These are phyloP conservation scores for Vireo griseus DNA, from an alignment of 2,797 vertebrate species.

Conservation along the genomic window DNA sequence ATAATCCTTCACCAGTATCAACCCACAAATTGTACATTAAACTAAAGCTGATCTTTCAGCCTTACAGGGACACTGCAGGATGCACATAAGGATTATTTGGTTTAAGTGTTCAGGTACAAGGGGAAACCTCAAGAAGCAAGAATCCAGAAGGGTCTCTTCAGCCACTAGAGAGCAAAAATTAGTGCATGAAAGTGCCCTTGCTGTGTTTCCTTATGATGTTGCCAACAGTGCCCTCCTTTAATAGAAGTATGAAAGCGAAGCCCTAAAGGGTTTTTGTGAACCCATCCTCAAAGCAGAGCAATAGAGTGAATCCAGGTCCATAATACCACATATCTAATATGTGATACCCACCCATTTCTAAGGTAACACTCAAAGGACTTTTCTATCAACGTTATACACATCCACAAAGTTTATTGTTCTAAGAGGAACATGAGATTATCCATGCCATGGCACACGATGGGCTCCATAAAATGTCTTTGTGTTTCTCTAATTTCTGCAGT, in stretches of 20 bases:
- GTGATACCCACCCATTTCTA: not conserved
- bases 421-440: not conserved
- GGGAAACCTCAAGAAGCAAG: not conserved
- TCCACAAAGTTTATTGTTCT: not conserved
- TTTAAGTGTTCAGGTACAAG: not conserved
- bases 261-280: fast-evolving
- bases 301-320: not conserved
- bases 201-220: not conserved
- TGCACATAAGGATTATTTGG: not conserved
- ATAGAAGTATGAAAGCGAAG: not conserved
- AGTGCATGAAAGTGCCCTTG: not conserved
- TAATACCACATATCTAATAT: not conserved
- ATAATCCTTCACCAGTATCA: not conserved
- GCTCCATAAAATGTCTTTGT: not conserved
- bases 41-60: not conserved
- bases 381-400: not conserved
- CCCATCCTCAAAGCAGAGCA: not conserved
- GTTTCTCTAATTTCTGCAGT: not conserved
- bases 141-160: not conserved
- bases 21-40: not conserved
- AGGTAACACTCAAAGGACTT: not conserved
- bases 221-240: not conserved
- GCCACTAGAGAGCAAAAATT: not conserved
- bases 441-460: not conserved
- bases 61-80: not conserved